Conservation (phyloP, 2,113 vertebrate genomes). For the Podarcis cretensis region DNA sequence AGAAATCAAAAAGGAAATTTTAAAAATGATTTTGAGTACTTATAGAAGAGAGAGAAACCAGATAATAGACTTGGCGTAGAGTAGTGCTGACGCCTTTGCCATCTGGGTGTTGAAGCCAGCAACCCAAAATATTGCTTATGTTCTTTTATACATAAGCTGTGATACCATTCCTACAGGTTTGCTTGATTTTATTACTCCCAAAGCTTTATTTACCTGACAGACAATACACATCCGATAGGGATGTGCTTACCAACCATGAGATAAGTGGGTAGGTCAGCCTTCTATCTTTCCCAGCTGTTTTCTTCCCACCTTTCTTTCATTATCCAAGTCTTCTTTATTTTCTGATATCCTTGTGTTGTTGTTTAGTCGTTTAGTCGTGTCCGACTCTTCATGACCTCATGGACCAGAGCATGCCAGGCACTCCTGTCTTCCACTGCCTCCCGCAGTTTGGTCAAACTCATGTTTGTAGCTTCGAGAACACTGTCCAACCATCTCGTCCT, state of each 20-base stretch:
- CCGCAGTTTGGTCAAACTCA: no score
- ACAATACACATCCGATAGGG: no score
- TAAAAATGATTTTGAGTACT: background rate
- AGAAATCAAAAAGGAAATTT: constrained; percentile 12
- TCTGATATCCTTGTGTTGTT: background rate
- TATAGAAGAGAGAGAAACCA: background rate
- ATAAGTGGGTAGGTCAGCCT: background rate
- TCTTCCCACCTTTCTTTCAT: background rate
- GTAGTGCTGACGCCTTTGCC: background rate
- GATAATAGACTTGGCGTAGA: background rate
- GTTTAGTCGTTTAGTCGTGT: no score
- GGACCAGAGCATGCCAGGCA: no score
- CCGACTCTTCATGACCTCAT: no score
- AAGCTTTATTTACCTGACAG: background rate
- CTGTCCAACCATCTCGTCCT: no score
- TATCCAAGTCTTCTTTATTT: background rate
- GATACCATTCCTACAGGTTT: background rate
- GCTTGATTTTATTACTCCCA: background rate
- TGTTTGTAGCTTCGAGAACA: no score
- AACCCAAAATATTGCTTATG: background rate
- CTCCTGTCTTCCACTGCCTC: no score
- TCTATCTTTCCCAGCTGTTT: background rate
- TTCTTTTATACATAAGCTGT: background rate
- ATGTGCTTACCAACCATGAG: background rate
- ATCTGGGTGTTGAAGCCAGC: background rate